These are phyloP conservation scores for Gopherus evgoodei DNA, from an alignment of 2,113 vertebrate species.

Conservation along the genomic window DNA sequence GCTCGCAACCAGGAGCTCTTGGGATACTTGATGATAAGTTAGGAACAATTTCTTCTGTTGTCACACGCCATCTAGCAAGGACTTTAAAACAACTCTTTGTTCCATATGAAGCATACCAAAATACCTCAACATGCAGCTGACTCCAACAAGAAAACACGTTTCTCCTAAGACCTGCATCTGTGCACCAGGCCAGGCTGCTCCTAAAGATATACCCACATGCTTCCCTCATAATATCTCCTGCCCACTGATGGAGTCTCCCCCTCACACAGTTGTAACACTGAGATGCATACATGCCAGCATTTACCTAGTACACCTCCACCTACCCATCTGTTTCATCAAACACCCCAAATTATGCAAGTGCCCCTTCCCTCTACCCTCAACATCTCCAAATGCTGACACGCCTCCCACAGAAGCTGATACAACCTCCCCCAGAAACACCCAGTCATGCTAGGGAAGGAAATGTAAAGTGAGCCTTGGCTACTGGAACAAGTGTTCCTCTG, in stretches of 20 bases:
- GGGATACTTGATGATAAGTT: constrained; percentile 35
- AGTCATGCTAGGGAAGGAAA: neutral
- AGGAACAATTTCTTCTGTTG: neutral
- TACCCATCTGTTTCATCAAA: neutral
- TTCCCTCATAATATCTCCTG: neutral
- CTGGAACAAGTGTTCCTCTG: neutral
- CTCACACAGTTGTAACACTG: neutral
- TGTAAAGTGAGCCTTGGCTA: neutral
- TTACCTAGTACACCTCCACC: neutral
- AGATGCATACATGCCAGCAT: fast-evolving
- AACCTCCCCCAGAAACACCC: neutral
- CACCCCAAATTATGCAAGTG: no score
- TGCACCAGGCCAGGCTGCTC: no score
- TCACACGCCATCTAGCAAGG: neutral
- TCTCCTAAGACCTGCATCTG: no score
- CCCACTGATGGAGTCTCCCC: neutral
- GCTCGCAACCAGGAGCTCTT: neutral
- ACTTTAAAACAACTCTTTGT: neutral
- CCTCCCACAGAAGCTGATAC: neutral
- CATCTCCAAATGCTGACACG: neutral
- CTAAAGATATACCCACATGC: fast-evolving
- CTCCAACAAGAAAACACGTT: fast-evolving
- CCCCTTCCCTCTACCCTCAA: neutral
- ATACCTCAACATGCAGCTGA: neutral
- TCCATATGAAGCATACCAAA: neutral